These are phyloP conservation scores for Semnornis frantzii DNA, from an alignment of 2,113 vertebrate species.

Conservation along the genomic window DNA sequence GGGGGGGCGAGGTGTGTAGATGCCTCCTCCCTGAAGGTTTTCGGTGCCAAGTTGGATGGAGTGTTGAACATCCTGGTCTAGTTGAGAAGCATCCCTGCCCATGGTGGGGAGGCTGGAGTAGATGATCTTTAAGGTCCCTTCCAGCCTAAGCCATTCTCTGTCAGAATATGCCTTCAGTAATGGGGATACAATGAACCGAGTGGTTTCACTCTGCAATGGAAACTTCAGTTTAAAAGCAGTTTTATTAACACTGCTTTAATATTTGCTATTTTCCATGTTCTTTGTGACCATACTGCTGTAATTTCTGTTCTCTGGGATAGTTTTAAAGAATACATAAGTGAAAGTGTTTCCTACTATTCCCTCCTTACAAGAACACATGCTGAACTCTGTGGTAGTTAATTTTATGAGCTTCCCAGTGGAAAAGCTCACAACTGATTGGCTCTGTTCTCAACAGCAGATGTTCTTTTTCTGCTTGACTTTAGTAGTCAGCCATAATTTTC, in stretches of 20 bases:
- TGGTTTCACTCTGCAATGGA: neutral
- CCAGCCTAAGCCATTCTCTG: too few species aligned
- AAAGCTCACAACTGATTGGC: constrained; percentile 43
- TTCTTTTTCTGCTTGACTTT: constrained; percentile 55
- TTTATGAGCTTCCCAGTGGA: constrained; percentile 54
- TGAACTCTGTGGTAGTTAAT: constrained; percentile 40
- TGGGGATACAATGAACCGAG: neutral
- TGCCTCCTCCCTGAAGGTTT: too few species aligned
- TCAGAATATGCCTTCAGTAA: neutral
- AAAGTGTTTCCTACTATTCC: constrained; percentile 46
- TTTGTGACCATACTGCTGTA: neutral
- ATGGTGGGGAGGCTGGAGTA: too few species aligned
- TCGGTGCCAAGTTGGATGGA: too few species aligned
- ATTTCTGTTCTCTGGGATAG: neutral
- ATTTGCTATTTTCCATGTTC: neutral
- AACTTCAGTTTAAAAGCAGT: neutral
- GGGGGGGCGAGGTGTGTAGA: too few species aligned
- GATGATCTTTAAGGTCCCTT: too few species aligned
- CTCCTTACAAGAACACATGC: neutral
- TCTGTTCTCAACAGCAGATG: constrained; percentile 59
- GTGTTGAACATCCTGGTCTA: too few species aligned
- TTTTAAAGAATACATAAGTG: constrained; percentile 32
- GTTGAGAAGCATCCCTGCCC: too few species aligned
- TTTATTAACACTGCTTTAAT: neutral
- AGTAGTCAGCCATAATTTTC: constrained; percentile 48